Conservation (phyloP, 2,888 invertebrate species). For the Oeneis ivallda region DNA sequence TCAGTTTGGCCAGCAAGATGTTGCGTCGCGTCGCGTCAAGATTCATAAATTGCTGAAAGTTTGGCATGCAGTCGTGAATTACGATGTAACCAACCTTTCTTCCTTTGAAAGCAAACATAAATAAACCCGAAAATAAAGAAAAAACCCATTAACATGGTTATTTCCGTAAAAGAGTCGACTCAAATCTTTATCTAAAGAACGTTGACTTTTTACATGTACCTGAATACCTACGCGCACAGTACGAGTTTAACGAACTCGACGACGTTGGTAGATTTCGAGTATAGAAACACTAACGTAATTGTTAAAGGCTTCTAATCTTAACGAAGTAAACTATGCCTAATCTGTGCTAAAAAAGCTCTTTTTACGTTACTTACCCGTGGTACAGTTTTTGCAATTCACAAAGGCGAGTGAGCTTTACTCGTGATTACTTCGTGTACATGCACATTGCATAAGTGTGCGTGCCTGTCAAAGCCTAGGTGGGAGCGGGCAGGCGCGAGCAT, state of each 20-base stretch:
- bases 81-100: too few relatives aligned
- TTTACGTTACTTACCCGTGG: too few relatives aligned
- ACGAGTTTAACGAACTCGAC: neutral
- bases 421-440: too few relatives aligned
- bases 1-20: too few relatives aligned
- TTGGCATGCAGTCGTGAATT: neutral
- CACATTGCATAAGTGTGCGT: too few relatives aligned
- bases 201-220: constrained; percentile 48
- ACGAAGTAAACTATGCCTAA: too few relatives aligned
- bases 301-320: too few relatives aligned
- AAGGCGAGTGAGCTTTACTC: too few relatives aligned
- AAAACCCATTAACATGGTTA: constrained; percentile 31
- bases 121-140: constrained; percentile 3
- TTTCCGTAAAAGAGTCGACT: constrained; percentile 38
- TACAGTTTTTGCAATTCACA: too few relatives aligned
- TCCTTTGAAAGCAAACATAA: constrained; percentile 15
- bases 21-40: neutral
- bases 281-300: neutral
- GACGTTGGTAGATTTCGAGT: neutral
- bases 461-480: too few relatives aligned
- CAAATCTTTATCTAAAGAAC: constrained; percentile 44
- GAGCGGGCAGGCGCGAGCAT: too few relatives aligned
- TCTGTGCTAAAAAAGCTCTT: too few relatives aligned
- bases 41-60: neutral
- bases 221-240: neutral